Evolutionary conservation across 2,797 vertebrate species (phyloP).

Genomic region (Halcyon chelicuti): DNA sequence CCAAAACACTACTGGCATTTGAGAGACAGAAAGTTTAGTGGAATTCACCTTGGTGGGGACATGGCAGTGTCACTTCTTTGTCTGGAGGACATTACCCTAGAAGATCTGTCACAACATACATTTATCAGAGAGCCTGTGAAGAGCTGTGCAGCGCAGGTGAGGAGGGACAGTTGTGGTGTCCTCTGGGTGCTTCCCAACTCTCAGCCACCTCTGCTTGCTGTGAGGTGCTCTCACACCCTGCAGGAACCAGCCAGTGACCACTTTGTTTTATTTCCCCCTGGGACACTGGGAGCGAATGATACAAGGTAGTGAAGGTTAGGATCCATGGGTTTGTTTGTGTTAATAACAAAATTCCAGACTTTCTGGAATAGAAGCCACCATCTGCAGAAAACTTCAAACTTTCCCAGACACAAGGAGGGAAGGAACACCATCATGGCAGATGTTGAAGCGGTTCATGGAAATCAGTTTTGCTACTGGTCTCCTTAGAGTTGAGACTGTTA

Average conservation of each 20-base stretch:
- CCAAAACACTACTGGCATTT: not conserved
- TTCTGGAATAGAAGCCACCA: not conserved
- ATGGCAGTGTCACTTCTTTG: rapidly evolving
- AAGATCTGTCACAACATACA: not conserved
- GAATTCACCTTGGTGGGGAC: not conserved
- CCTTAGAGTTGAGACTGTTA: not conserved
- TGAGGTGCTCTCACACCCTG: not conserved
- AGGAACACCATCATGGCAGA: not conserved
- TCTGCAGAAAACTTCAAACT: not conserved
- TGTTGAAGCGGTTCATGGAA: not conserved
- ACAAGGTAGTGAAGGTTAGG: not conserved
- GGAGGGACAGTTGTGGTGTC: not conserved
- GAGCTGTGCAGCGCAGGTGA: not conserved
- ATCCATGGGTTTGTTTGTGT: not conserved
- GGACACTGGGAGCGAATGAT: not conserved
- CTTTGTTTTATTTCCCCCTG: not conserved
- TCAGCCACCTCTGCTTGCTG: not conserved
- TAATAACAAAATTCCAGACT: not conserved
- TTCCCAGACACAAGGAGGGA: not conserved
- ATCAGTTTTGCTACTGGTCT: not conserved
- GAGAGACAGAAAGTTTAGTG: not conserved
- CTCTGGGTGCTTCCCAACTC: not conserved
- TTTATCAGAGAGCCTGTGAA: not conserved
- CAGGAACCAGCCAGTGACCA: not conserved
- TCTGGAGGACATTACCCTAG: not conserved